Conservation (phyloP, 2,113 vertebrate species). For the Suricata suricatta region DNA sequence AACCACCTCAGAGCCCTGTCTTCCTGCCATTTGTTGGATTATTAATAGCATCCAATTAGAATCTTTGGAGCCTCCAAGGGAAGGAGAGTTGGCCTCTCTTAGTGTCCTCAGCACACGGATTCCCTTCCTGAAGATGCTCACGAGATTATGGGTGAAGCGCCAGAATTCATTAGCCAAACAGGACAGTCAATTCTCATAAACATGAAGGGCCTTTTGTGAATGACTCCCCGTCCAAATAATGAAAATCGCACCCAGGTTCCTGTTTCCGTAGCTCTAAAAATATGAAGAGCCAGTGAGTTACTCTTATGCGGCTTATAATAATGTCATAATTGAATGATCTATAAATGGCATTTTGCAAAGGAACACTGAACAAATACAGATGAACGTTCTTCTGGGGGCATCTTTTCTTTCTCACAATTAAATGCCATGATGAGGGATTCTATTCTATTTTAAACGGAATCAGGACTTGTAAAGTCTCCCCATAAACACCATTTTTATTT, state of each 20-base stretch:
- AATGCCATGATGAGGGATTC: slow-evolving; percentile 88
- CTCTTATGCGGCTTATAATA: slow-evolving; percentile 84
- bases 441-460: slow-evolving; percentile 86
- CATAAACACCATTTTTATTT: slow-evolving; percentile 88
- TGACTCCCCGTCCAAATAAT: slow-evolving; percentile 77
- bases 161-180: slow-evolving; percentile 80
- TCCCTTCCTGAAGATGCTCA: slow-evolving; percentile 46
- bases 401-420: slow-evolving; percentile 88
- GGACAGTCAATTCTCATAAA: slow-evolving; percentile 71
- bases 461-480: slow-evolving; percentile 87
- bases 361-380: slow-evolving; percentile 84
- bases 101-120: neutral
- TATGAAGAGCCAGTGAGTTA: slow-evolving; percentile 83
- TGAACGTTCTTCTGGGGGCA: slow-evolving; percentile 85
- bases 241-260: slow-evolving; percentile 81
- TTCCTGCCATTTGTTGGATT: slow-evolving; percentile 28
- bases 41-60: slow-evolving; percentile 72
- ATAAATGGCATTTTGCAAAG: slow-evolving; percentile 86
- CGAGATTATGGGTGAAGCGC: slow-evolving; percentile 71
- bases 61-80: slow-evolving; percentile 52
- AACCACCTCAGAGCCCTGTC: slow-evolving; percentile 25
- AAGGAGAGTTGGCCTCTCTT: slow-evolving; percentile 67
- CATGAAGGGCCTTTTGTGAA: slow-evolving; percentile 79
- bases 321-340: slow-evolving; percentile 87
- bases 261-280: slow-evolving; percentile 86